phyloP scores from a whole-genome alignment of 1,140 invertebrate species.

The Drosophila orena region DNA sequence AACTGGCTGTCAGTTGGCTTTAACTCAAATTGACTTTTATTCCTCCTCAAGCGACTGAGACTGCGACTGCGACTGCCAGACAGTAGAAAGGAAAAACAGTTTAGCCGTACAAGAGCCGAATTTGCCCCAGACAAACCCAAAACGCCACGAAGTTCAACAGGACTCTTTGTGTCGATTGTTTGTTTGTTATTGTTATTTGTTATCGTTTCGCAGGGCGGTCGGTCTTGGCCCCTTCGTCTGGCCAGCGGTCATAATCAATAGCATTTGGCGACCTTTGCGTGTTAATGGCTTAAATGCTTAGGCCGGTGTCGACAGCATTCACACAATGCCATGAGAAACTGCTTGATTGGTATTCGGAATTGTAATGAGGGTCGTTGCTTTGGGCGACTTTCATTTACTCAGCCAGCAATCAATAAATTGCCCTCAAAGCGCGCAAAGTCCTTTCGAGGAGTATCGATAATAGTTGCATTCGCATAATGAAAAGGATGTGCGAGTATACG shows the following conservation, averaged over 20 bases:
- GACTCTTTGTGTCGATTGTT: slow-evolving; percentile 45
- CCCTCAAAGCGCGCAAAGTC: slow-evolving; percentile 27
- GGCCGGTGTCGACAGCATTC: slow-evolving; percentile 45
- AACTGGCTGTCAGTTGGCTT: background rate
- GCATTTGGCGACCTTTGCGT: slow-evolving; percentile 72
- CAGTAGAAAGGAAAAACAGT: slow-evolving; percentile 25
- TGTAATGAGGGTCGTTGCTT: background rate
- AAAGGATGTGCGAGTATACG: background rate
- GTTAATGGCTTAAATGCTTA: slow-evolving; percentile 60
- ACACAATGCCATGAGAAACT: slow-evolving; percentile 30
- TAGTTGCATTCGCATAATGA: slow-evolving; percentile 23
- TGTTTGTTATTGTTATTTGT: slow-evolving; percentile 54
- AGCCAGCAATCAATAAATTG: slow-evolving; percentile 67
- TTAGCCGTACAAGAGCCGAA: slow-evolving; percentile 4
- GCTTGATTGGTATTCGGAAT: slow-evolving; percentile 12
- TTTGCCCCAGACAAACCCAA: slow-evolving; percentile 14
- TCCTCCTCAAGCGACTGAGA: slow-evolving; percentile 3
- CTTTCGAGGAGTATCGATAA: slow-evolving; percentile 1
- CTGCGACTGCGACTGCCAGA: slow-evolving; percentile 11
- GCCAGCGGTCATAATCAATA: slow-evolving; percentile 73
- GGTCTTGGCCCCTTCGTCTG: slow-evolving; percentile 39
- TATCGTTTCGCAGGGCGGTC: slow-evolving; percentile 24
- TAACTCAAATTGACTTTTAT: slow-evolving; percentile 22
- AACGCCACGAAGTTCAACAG: slow-evolving; percentile 11
- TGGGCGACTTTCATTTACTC: slow-evolving; percentile 33